A percentile compares a stretch with the other conserved stretches of the same genome.
phyloP scores from a whole-genome alignment of 1,140 invertebrate genomes.

The Formica selysi region DNA sequence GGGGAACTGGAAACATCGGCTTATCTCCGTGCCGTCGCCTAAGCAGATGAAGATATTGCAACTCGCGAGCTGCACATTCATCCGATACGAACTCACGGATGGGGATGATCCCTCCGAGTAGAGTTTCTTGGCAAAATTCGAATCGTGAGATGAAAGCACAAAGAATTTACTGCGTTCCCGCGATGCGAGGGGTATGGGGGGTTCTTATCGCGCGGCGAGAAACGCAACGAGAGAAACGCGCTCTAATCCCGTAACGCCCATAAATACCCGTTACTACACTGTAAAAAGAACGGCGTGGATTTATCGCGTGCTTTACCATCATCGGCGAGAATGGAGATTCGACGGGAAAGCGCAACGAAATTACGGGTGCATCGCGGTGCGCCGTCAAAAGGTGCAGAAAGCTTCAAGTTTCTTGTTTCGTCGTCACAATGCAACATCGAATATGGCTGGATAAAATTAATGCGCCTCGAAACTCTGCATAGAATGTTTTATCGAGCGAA shows the following conservation, averaged over 20 bases:
- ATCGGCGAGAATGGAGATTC: conserved; percentile 38
- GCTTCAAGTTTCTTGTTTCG: conserved; percentile 22
- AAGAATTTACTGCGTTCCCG: conserved; percentile 47
- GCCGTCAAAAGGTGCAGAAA: conserved; percentile 18
- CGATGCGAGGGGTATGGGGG: neutral
- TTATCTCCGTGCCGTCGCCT: conserved; percentile 44
- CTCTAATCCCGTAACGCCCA: conserved; percentile 21
- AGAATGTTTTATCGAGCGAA: conserved; percentile 34
- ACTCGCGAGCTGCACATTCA: conserved; percentile 32
- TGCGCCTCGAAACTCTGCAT: neutral
- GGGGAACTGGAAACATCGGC: conserved; percentile 56
- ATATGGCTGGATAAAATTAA: conserved; percentile 38
- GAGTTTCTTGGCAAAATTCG: conserved; percentile 46
- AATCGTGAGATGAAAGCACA: conserved; percentile 41
- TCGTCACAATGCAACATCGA: conserved; percentile 6
- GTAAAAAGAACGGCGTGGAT: conserved; percentile 16
- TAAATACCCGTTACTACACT: conserved; percentile 43
- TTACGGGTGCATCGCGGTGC: conserved; percentile 14
- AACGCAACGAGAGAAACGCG: conserved; percentile 39
- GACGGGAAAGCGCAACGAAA: conserved; percentile 29
- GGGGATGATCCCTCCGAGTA: conserved; percentile 31
- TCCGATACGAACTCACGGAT: conserved; percentile 22
- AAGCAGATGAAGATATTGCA: conserved; percentile 34
- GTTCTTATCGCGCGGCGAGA: conserved; percentile 9
- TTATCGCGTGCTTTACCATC: conserved; percentile 29